phyloP scores from a whole-genome alignment of 37 sponge, comb jelly and placozoan species.

The Geodia barretti region DNA sequence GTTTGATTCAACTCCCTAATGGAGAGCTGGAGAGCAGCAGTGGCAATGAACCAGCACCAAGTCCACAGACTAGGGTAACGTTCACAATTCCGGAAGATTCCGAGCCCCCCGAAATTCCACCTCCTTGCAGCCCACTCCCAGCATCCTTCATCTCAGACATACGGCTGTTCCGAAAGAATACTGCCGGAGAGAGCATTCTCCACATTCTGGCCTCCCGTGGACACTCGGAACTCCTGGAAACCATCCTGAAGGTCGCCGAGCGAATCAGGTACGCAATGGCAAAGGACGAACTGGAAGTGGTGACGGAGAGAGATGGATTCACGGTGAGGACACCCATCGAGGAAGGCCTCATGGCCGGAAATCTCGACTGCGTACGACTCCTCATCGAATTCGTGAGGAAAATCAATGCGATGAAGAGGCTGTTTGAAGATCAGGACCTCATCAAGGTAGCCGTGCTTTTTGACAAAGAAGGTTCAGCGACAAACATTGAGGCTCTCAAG shows the following conservation, averaged over 20 bases:
- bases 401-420: background rate
- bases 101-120: background rate
- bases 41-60: background rate
- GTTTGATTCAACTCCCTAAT: too few relatives aligned
- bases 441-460: constrained; percentile 37
- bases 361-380: constrained; percentile 36
- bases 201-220: constrained; percentile 53
- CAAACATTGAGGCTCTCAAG: constrained; percentile 23
- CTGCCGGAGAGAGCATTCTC: constrained; percentile 44
- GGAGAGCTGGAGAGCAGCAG: background rate
- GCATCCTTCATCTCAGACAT: constrained; percentile 19
- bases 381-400: constrained; percentile 16
- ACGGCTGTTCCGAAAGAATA: constrained; percentile 9
- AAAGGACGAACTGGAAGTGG: constrained; percentile 13
- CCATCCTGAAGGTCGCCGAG: constrained; percentile 41
- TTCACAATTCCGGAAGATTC: too few relatives aligned
- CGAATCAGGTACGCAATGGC: background rate
- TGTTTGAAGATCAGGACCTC: constrained; percentile 23
- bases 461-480: background rate
- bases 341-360: constrained; percentile 26
- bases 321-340: constrained; percentile 27
- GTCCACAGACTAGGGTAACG: too few relatives aligned
- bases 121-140: constrained; percentile 10
- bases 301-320: constrained; percentile 19
- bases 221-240: constrained; percentile 28